Evolutionary conservation across 2,888 invertebrate genomes (phyloP).

Genomic region (Metacarcinus magister): DNA sequence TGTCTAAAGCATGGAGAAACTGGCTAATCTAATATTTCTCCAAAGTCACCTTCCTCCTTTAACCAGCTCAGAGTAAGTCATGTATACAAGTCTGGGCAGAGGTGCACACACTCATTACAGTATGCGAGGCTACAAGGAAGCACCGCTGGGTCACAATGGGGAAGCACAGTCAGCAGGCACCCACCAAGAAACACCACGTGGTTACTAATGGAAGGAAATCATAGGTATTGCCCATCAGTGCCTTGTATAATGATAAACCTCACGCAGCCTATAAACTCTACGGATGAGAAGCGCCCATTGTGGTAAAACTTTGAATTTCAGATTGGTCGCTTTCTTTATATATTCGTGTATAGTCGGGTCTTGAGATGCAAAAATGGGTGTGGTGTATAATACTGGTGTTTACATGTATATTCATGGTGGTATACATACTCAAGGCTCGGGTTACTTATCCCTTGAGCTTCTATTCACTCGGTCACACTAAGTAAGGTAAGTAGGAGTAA

Average conservation of each 20-base stretch:
- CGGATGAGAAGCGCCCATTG: neutral
- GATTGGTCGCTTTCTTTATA: neutral
- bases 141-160: neutral
- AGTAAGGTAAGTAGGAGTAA: neutral
- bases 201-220: neutral
- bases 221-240: neutral
- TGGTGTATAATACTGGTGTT: neutral
- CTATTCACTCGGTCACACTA: neutral
- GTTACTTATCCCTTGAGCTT: neutral
- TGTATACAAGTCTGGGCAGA: neutral
- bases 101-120: neutral
- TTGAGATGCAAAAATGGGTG: neutral
- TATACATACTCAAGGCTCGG: neutral
- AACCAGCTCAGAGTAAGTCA: neutral
- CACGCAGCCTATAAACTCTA: neutral
- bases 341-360: neutral
- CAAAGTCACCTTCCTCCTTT: neutral
- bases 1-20: neutral
- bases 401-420: neutral
- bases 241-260: neutral
- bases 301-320: neutral
- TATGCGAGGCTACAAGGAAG: too few species aligned
- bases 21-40: too few species aligned
- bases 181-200: neutral
- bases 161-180: neutral